Evolutionary conservation across 2,113 vertebrate species (phyloP).

Genomic region (Thermophis baileyi): DNA sequence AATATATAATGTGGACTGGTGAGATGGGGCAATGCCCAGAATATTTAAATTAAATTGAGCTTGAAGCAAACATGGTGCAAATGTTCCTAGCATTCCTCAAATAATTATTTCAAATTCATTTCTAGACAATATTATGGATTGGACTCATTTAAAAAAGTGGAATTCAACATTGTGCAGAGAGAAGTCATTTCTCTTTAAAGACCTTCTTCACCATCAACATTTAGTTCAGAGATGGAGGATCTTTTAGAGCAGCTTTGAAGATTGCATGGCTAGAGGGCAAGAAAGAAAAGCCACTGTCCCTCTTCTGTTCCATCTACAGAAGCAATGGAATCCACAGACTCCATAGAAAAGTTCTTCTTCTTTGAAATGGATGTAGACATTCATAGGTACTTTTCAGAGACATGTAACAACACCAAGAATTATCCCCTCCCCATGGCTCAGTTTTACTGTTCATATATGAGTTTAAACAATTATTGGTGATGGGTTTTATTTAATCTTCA

Average conservation of each 20-base stretch:
- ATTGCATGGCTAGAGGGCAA: background rate
- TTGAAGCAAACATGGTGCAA: background rate
- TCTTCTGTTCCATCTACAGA: background rate
- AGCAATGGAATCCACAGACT: background rate
- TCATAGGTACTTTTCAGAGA: accelerated
- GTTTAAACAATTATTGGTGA: background rate
- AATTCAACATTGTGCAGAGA: background rate
- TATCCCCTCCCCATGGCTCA: background rate
- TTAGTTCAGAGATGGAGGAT: background rate
- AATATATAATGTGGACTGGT: background rate
- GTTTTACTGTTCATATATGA: background rate
- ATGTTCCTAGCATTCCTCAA: background rate
- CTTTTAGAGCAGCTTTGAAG: background rate
- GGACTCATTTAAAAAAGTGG: background rate
- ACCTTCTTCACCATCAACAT: background rate
- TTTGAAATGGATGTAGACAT: background rate
- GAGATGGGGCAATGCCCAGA: no score
- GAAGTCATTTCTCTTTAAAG: background rate
- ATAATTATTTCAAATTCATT: background rate
- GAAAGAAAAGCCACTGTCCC: background rate
- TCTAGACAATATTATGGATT: background rate
- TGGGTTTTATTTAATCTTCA: background rate
- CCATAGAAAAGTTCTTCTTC: background rate
- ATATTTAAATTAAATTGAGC: background rate
- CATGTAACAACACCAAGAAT: background rate